These are phyloP conservation scores for Siderastrea radians DNA, from an alignment of 92 coral and sea anemone genomes.

Conservation along the genomic window DNA sequence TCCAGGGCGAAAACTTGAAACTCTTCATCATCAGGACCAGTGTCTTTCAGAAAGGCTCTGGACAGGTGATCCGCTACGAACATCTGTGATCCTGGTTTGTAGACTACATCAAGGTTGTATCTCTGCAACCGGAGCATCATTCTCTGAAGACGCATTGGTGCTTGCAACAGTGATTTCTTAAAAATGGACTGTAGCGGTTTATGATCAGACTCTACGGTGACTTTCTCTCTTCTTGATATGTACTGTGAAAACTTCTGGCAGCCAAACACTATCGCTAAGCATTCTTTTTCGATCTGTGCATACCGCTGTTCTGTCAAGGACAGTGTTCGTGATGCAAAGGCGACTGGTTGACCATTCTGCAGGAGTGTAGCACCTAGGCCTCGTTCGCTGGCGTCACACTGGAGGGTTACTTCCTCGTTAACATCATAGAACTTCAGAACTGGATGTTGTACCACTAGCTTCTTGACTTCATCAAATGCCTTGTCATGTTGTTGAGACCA, in stretches of 20 bases:
- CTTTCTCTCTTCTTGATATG: constrained; percentile 42
- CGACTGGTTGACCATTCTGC: not conserved
- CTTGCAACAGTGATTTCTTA: constrained; percentile 43
- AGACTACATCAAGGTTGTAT: constrained; percentile 35
- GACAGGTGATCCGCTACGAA: constrained; percentile 55
- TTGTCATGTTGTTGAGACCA: constrained; percentile 59
- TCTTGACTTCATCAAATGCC: constrained; percentile 46
- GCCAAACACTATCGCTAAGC: constrained; percentile 39
- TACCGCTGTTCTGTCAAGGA: not conserved
- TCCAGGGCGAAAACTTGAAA: constrained; percentile 57
- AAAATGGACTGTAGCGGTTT: constrained; percentile 46
- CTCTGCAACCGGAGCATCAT: constrained; percentile 57
- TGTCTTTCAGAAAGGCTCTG: constrained; percentile 51
- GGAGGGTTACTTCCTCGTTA: too few species aligned
- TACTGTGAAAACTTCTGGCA: constrained; percentile 50
- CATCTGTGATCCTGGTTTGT: constrained; percentile 65
- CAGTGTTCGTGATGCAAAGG: constrained; percentile 4
- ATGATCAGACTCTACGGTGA: constrained; percentile 48
- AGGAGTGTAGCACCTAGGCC: not conserved
- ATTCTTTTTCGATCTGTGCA: constrained; percentile 34
- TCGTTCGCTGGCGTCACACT: too few species aligned
- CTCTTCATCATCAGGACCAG: constrained; percentile 45
- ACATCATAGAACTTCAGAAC: constrained; percentile 25
- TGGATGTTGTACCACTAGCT: constrained; percentile 40
- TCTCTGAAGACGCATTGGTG: constrained; percentile 34